phyloP scores from a whole-genome alignment of 2,797 vertebrate species.

The Anguilla marmorata region DNA sequence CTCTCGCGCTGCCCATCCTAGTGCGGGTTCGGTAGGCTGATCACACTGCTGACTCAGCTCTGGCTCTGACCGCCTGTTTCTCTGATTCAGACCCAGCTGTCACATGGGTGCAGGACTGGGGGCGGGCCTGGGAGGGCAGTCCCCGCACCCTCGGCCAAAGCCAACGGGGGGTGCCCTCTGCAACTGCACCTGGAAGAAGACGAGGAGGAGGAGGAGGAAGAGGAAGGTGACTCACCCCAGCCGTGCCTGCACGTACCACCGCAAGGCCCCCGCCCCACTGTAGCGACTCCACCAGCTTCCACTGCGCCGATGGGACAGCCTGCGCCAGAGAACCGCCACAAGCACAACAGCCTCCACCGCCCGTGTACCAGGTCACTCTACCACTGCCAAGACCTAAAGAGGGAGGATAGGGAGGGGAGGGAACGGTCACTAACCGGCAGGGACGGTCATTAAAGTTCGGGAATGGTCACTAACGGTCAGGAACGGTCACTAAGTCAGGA shows the following conservation, averaged over 20 bases:
- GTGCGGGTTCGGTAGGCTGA: background rate
- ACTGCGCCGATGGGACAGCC: constrained; percentile 70
- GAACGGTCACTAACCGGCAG: background rate
- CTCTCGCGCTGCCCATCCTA: background rate
- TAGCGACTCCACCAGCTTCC: constrained; percentile 73
- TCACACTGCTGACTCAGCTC: background rate
- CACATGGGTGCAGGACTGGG: constrained; percentile 51
- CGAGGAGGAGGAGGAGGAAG: constrained; percentile 42
- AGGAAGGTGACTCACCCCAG: constrained; percentile 67
- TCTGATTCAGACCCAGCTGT: constrained; percentile 72
- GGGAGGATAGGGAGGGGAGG: background rate
- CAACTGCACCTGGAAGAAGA: constrained; percentile 53
- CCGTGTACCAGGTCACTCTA: constrained; percentile 75
- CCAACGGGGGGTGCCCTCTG: constrained; percentile 66
- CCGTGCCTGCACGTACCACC: constrained; percentile 69
- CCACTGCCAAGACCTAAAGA: constrained; percentile 63
- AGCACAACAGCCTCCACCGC: constrained; percentile 77
- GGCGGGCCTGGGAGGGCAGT: constrained; percentile 70
- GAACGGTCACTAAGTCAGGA: background rate
- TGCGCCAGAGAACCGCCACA: constrained; percentile 65
- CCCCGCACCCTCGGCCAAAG: constrained; percentile 74
- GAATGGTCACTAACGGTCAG: background rate
- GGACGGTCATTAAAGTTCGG: background rate
- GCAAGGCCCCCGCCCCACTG: constrained; percentile 68
- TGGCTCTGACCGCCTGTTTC: background rate